Percentiles rank a stretch among this genome's conserved stretches.
Evolutionary conservation across 2,113 vertebrate species (phyloP).

Genomic region (Hirundichthys speculiger): DNA sequence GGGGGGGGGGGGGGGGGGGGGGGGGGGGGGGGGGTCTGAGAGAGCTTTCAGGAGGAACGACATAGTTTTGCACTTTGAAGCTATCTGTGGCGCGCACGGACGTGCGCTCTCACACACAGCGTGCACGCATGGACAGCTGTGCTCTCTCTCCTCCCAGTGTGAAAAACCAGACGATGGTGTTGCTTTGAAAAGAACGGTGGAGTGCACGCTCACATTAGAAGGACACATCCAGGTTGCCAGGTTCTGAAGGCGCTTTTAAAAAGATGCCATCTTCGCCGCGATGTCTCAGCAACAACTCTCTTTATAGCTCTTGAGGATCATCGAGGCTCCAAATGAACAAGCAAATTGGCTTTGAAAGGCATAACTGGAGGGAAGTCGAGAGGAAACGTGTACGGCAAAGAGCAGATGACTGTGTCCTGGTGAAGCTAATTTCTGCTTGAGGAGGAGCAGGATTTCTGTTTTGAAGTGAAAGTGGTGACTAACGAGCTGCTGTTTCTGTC

Average conservation of each 20-base stretch:
- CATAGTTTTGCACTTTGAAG: slow-evolving; percentile 56
- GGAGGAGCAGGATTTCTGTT: background rate
- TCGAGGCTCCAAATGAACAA: slow-evolving; percentile 27
- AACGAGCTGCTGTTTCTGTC: background rate
- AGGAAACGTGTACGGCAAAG: background rate
- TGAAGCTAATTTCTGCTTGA: slow-evolving; percentile 1
- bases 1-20: no score
- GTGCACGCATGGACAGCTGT: background rate
- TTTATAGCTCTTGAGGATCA: slow-evolving; percentile 16
- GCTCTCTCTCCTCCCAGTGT: background rate
- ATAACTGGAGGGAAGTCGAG: slow-evolving; percentile 24
- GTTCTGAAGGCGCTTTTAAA: slow-evolving; percentile 18
- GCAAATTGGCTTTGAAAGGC: slow-evolving; percentile 35
- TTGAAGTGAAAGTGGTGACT: no score
- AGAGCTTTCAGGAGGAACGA: slow-evolving; percentile 17
- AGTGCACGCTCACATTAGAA: no score
- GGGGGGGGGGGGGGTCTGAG: no score
- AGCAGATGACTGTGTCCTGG: background rate
- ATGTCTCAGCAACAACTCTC: background rate
- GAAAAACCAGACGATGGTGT: slow-evolving; percentile 3
- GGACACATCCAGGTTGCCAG: slow-evolving; percentile 12
- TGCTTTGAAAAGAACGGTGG: no score
- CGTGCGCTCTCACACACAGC: background rate
- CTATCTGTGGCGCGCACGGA: background rate
- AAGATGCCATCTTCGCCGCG: background rate